Base-by-base conservation (phyloP, 2,888 invertebrate genomes). In the Acrocyrtus sp. region DNA sequence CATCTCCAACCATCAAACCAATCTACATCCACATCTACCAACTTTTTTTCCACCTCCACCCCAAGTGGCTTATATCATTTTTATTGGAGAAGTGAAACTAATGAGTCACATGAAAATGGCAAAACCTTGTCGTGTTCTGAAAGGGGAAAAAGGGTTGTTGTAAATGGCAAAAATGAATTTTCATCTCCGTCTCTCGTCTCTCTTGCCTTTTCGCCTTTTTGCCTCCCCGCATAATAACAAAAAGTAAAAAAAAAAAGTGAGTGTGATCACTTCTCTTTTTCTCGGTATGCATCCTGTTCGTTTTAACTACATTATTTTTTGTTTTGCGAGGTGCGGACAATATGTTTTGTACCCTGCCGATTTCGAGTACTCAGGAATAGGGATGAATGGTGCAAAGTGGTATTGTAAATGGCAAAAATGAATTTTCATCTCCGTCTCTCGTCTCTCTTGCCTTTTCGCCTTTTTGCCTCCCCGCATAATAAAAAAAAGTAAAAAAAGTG, bases 91-190 rank as follows among this genome's bases (percentile, higher is more conserved):
- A 24, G 47, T 21, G 19, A 47, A 19, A 5, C 22, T 12, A 56
- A 56, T 56, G 56, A 56, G 56, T 56, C 56, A 56, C n/a, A 19
- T 45, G n/a, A 22, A 66, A 66, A 66, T 66, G 48, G 66, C 47
- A 57, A 66, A 57, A 66, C 15, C 66, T 24, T 66, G 66, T 66
- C 34, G 19, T 17, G 19, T 29, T 21, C 8, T 29, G 6, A 53
- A 53, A 19, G 12, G 34, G 34, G 15, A 34, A 29, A 29, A 19
- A 34, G 41, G 39, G 22, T 12, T 6, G 22, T 5, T n/a, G 5
- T 22, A 41, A 56, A 39, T 41, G 41, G n/a, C 56, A 56, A 56
- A n/a, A n/a, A n/a, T n/a, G n/a, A 41, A 56, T 56, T n/a, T 22
- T 39, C 6, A 4, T 10, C 27, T 26, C 21, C 48, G 22, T 15